Conservation (phyloP, 2,113 vertebrate species). For the Noctilio leporinus region DNA sequence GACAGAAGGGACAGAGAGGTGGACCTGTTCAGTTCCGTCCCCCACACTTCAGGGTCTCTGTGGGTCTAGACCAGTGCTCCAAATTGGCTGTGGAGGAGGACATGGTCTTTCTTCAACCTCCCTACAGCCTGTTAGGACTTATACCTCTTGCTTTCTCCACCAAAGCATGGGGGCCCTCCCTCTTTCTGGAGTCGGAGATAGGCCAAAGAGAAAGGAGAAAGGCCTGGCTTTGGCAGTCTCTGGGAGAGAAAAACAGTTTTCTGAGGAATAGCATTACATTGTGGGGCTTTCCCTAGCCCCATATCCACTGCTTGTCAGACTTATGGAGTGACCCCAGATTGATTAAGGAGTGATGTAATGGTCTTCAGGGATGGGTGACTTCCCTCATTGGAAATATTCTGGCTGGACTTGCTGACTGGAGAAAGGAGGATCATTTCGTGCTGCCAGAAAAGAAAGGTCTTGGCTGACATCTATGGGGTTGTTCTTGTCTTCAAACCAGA, state of each 20-base stretch:
- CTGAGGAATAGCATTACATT: neutral
- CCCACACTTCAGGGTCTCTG: too few species aligned
- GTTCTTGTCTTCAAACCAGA: slow-evolving; percentile 4
- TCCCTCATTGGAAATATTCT: neutral
- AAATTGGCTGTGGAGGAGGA: neutral
- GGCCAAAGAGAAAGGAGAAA: neutral
- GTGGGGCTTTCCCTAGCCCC: neutral
- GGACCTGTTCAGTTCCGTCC: neutral
- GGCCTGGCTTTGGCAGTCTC: neutral
- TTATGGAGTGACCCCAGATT: neutral
- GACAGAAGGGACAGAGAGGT: neutral
- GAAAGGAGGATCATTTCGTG: neutral
- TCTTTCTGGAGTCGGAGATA: neutral
- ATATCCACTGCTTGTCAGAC: neutral
- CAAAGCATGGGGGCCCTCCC: neutral
- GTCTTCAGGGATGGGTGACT: neutral
- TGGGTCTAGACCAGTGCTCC: neutral
- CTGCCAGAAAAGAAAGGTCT: neutral
- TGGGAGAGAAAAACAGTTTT: neutral
- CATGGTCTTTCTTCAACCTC: neutral
- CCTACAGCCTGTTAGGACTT: neutral
- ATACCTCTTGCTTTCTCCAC: neutral
- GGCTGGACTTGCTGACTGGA: neutral
- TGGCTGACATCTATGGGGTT: neutral
- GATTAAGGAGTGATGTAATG: neutral